phyloP scores from a whole-genome alignment of 2,113 vertebrate genomes.

The Oryzias curvinotus region DNA sequence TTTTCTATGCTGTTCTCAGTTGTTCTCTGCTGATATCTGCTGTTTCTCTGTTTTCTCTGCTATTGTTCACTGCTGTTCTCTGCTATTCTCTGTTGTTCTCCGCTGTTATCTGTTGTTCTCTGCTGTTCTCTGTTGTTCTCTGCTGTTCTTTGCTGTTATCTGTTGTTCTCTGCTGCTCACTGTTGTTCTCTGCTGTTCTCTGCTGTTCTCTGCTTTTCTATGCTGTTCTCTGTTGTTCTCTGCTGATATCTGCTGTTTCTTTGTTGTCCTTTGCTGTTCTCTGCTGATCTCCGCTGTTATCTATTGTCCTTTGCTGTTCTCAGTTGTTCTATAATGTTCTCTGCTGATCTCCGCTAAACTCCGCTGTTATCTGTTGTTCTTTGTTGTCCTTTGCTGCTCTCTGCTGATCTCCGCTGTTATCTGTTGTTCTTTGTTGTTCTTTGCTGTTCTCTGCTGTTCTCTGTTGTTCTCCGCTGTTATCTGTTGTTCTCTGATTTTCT shows the following conservation, averaged over 20 bases:
- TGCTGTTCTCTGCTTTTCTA: too few relatives aligned
- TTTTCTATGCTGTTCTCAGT: too few relatives aligned
- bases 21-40: too few relatives aligned
- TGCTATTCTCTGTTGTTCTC: slow-evolving; percentile 26
- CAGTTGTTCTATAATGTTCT: not conserved
- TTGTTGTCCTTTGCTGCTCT: slow-evolving; percentile 30
- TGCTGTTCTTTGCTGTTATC: too few relatives aligned
- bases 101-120: too few relatives aligned
- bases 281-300: slow-evolving; percentile 9
- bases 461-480: not conserved
- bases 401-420: slow-evolving; percentile 1
- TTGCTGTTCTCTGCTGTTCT: slow-evolving; percentile 31
- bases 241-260: not conserved
- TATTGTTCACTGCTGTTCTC: slow-evolving; percentile 18
- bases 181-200: too few relatives aligned
- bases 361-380: slow-evolving; percentile 10
- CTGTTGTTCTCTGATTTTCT: slow-evolving; percentile 30
- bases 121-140: too few relatives aligned
- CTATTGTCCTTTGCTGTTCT: slow-evolving; percentile 19
- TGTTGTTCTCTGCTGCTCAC: too few relatives aligned
- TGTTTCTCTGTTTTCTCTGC: slow-evolving; percentile 10
- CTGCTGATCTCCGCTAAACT: not conserved
- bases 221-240: too few relatives aligned
- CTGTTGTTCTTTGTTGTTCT: slow-evolving; percentile 11
- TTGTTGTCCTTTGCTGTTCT: slow-evolving; percentile 12